Conservation (phyloP, 2,888 invertebrate species). For the Ashinkailepas kermadecensis region DNA sequence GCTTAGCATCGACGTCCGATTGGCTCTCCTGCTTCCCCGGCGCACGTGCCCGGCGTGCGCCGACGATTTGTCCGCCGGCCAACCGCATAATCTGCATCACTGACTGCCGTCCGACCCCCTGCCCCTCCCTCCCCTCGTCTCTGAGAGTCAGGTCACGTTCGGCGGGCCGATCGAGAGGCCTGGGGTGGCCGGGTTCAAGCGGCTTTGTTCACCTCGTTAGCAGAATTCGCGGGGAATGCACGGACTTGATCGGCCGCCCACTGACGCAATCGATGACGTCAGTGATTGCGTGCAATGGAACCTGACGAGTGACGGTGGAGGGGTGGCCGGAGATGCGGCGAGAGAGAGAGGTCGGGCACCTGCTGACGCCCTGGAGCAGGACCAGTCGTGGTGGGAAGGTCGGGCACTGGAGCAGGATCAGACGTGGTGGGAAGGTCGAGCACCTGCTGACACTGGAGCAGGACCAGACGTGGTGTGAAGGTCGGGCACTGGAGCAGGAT, state of each 20-base stretch:
- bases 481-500: too few relatives aligned
- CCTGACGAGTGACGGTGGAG: neutral
- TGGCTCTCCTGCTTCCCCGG: neutral
- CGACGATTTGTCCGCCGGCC: neutral
- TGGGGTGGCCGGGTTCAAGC: neutral
- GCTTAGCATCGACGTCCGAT: too few relatives aligned
- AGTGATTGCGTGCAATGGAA: neutral
- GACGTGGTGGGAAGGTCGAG: too few relatives aligned
- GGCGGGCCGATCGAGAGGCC: neutral
- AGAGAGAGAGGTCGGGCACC: too few relatives aligned
- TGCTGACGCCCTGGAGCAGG: too few relatives aligned
- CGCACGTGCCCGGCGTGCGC: neutral
- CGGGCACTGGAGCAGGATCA: too few relatives aligned
- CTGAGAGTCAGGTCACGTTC: neutral
- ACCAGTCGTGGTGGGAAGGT: too few relatives aligned
- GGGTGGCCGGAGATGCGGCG: too few relatives aligned
- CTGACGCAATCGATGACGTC: neutral
- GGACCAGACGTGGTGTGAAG: too few relatives aligned
- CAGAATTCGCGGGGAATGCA: neutral
- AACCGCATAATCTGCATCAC: neutral
- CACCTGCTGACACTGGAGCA: too few relatives aligned
- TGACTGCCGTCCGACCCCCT: neutral
- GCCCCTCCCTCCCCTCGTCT: neutral
- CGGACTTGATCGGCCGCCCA: neutral
- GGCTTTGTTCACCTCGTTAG: conserved; percentile 5